These are phyloP conservation scores for Antheraea yamamai DNA, from an alignment of 2,888 invertebrate species.

Conservation along the genomic window DNA sequence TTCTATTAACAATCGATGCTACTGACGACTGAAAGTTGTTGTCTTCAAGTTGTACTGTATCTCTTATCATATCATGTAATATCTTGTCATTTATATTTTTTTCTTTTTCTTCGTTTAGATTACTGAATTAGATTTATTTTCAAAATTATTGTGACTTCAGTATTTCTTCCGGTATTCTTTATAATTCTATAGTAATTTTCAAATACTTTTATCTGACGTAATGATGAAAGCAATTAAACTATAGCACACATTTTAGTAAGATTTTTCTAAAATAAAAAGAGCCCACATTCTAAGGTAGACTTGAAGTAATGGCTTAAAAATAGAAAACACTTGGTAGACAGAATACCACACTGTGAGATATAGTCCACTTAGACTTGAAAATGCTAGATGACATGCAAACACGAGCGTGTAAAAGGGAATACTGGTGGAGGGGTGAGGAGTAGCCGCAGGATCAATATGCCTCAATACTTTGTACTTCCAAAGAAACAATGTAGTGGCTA, in stretches of 20 bases:
- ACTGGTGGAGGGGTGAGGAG: constrained; percentile 1
- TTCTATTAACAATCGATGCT: background rate
- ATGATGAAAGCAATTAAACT: background rate
- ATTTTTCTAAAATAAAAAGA: background rate
- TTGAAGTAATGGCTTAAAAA: background rate
- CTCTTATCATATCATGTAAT: background rate
- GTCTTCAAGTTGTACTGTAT: background rate
- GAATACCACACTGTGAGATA: background rate
- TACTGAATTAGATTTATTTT: background rate
- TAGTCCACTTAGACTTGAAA: background rate
- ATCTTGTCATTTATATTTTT: background rate
- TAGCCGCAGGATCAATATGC: background rate
- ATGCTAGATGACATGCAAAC: background rate
- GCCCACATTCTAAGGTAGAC: background rate
- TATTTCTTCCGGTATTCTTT: background rate
- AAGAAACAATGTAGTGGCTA: background rate
- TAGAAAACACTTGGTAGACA: background rate
- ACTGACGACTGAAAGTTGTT: too few species aligned
- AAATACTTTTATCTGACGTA: background rate
- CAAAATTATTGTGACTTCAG: background rate
- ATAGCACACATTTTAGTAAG: background rate
- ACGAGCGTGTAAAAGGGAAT: background rate
- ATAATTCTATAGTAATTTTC: background rate
- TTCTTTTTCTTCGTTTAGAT: background rate
- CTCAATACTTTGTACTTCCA: background rate